Base-by-base conservation (phyloP, 2,888 invertebrate genomes). In the Cremastobaeus sp. region DNA sequence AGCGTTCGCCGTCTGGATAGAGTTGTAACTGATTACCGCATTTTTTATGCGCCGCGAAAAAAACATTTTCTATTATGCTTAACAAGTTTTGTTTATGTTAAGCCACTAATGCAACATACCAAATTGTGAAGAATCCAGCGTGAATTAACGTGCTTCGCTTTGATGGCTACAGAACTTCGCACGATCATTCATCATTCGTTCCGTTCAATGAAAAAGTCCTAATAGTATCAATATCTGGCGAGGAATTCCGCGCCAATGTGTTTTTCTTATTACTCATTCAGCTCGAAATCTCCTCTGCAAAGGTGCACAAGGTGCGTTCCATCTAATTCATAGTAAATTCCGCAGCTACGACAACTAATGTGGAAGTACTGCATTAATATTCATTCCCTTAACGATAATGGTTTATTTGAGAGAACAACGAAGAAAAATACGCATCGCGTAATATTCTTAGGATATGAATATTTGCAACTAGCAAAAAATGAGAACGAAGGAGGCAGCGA, bases 21-120 rank as follows among this genome's bases (percentile, higher is more conserved):
- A 45, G 34, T 55, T 50, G 43, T 57, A 68, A 55, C 45, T 59
- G 54, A 69, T 64, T 28, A 57, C 69, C 45, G 9, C 14, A 30
- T 5, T 32, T 32, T 32, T 32, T n/a, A 3, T 15, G 2, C 14
- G 28, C 11, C 1, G 12, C 4, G 48, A 45, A 68, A 55, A 41
- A 32, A 18, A 11, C 30, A 34, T 50, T 45, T 41, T 20, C 30
- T 37, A 70, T 70, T 55, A 62, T 48, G 55, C 54, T 39, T 47
- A 70, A 54, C 54, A 45, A 69, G 54, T 69, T 69, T 69, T 59
- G 59, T 55, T 66, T 66, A 66, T 30, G 47, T 47, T 45, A 55
- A 48, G 37, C 14, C 34, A 39, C 55, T 66, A 39, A 66, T 66
- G 48, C 9, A 55, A 54, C 47, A 39, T 54, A 37, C 65, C 54